A percentile compares a stretch with the other conserved stretches of the same genome.
Conservation (phyloP, 2,888 invertebrate genomes). For the Sabellastarte sp. region DNA sequence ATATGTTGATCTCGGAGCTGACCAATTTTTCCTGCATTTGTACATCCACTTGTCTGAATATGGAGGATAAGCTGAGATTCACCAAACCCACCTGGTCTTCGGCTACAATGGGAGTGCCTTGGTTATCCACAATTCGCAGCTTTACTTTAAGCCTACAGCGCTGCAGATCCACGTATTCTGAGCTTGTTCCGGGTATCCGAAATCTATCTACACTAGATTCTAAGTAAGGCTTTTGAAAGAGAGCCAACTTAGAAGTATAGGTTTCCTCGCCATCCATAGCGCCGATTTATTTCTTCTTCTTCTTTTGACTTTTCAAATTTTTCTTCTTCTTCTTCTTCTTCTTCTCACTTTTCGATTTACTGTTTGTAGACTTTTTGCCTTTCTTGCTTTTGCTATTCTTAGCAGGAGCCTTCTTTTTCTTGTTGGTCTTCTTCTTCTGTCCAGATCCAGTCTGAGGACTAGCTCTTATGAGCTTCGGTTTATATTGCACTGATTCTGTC, state of each 20-base stretch:
- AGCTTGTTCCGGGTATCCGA: not conserved
- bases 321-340: too few relatives aligned
- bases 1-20: not conserved
- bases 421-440: too few relatives aligned
- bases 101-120: not conserved
- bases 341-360: not conserved
- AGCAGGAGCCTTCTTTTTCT: too few relatives aligned
- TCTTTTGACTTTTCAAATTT: not conserved
- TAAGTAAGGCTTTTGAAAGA: not conserved
- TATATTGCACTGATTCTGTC: too few relatives aligned
- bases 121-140: not conserved
- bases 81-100: conserved; percentile 1
- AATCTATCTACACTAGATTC: not conserved
- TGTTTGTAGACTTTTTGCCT: not conserved
- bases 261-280: too few relatives aligned
- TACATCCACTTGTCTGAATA: conserved; percentile 7
- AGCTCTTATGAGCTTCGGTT: too few relatives aligned
- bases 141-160: not conserved
- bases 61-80: not conserved
- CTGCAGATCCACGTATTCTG: conserved; percentile 1
- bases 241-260: not conserved
- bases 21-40: conserved; percentile 4
- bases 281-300: not conserved
- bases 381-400: too few relatives aligned
- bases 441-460: too few relatives aligned